A percentile compares a stretch with the other conserved stretches of the same genome.
Conservation (phyloP, 1,140 invertebrate species). For the Heliothis virescens region DNA sequence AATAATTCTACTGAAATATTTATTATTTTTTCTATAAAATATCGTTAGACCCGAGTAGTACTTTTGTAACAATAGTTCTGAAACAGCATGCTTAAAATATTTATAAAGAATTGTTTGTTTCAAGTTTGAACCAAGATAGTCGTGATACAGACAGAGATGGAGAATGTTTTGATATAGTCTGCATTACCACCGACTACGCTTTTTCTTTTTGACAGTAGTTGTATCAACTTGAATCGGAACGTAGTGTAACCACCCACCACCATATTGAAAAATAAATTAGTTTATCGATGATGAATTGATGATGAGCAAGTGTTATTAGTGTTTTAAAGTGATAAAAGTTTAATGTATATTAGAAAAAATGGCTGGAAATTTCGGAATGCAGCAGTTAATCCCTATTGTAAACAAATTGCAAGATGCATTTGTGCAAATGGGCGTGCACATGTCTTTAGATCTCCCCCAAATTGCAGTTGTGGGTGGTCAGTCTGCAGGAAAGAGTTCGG, state of each 20-base stretch:
- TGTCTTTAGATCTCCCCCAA: slow-evolving; percentile 98
- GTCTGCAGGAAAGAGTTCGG: slow-evolving; percentile 99
- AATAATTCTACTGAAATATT: not conserved
- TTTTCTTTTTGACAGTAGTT: slow-evolving; percentile 46
- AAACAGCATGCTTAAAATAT: not conserved
- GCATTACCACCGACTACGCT: slow-evolving; percentile 5
- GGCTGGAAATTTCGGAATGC: slow-evolving; percentile 96
- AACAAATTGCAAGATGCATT: slow-evolving; percentile 99
- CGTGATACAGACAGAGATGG: slow-evolving; percentile 8
- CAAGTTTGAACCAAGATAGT: not conserved
- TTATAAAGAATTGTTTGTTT: not conserved
- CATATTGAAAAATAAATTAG: slow-evolving; percentile 85
- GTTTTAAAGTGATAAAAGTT: slow-evolving; percentile 73
- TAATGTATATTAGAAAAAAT: slow-evolving; percentile 82
- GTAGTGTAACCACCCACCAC: slow-evolving; percentile 78
- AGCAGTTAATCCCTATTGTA: slow-evolving; percentile 98
- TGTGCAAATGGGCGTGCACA: slow-evolving; percentile 97
- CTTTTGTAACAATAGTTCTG: not conserved
- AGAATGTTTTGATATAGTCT: slow-evolving; percentile 34
- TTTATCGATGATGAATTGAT: slow-evolving; percentile 80
- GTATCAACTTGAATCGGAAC: slow-evolving; percentile 60
- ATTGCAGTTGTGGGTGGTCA: slow-evolving; percentile 99
- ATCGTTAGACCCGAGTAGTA: too few species aligned
- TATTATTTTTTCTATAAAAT: not conserved
- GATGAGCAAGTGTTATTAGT: slow-evolving; percentile 77